Evolutionary conservation across 2,888 invertebrate genomes (phyloP).

Genomic region (Mallateleia sp.): DNA sequence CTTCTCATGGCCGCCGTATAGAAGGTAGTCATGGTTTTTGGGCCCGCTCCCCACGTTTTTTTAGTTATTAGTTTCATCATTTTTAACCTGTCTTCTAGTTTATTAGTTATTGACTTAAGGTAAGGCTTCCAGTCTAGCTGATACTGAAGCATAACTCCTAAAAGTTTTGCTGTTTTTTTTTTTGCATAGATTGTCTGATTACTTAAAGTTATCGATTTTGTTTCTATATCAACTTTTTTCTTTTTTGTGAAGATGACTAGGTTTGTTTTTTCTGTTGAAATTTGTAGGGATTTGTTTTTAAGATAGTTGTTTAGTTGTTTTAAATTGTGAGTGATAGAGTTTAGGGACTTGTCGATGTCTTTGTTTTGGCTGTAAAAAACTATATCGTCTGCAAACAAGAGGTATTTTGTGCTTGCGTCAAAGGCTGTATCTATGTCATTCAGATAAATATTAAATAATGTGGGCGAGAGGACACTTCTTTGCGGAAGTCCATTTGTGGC

Average conservation of each 20-base stretch:
- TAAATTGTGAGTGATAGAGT: neutral
- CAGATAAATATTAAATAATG: constrained; percentile 13
- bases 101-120: neutral
- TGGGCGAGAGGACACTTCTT: constrained; percentile 6
- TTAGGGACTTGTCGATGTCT: too few species aligned
- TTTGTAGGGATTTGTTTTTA: too few species aligned
- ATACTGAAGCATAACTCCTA: constrained; percentile 19
- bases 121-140: constrained; percentile 39
- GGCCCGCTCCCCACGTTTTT: constrained; percentile 25
- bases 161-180: neutral
- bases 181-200: too few species aligned
- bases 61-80: constrained; percentile 14
- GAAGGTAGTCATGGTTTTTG: neutral
- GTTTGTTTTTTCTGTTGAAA: too few species aligned
- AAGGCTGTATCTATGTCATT: neutral
- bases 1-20: constrained; percentile 7
- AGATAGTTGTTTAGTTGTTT: too few species aligned
- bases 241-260: too few species aligned
- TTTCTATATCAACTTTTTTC: too few species aligned
- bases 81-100: too few species aligned
- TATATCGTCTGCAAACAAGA: neutral
- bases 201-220: too few species aligned
- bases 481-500: constrained; percentile 8
- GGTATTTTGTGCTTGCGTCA: neutral
- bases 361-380: neutral